Conservation (phyloP, 2,113 vertebrate genomes). For the rat (Rattus norvegicus) region GRCr8 NC_086021.1:55679501-55680000, state of each 20-base stretch:
- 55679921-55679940: neutral
- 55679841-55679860: neutral
- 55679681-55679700: neutral
- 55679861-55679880: neutral
- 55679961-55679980: neutral
- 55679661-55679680: neutral
- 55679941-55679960: neutral
- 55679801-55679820: neutral
- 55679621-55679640: neutral
- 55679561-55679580: neutral
- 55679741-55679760: neutral
- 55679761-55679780: neutral
- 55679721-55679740: neutral
- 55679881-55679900: neutral
- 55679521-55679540: neutral
- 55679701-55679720: neutral
- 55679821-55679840: neutral
- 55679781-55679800: neutral
- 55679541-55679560: neutral
- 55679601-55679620: neutral
- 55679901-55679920: neutral
- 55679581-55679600: neutral
- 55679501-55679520: neutral
- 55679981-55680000: neutral
- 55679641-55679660: neutral